Conservation (phyloP, 2,888 invertebrate species). For the Drosophila quasianomalipes region DNA sequence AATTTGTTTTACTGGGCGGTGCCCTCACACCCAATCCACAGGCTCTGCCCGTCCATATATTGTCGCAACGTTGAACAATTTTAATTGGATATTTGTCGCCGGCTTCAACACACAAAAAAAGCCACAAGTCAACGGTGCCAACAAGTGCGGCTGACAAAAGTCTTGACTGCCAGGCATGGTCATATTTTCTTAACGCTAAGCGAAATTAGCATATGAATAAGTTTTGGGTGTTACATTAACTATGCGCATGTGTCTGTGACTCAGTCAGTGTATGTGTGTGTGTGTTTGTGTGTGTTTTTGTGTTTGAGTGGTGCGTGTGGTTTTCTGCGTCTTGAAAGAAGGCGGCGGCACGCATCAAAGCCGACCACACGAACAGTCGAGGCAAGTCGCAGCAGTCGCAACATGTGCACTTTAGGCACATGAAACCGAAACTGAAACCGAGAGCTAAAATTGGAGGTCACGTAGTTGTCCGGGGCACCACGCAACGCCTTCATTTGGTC, state of each 20-base stretch:
- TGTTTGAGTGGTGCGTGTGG: constrained; percentile 50
- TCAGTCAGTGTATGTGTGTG: constrained; percentile 23
- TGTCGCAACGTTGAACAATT: constrained; percentile 68
- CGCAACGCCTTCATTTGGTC: constrained; percentile 67
- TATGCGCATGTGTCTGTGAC: constrained; percentile 3
- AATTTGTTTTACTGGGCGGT: constrained; percentile 8
- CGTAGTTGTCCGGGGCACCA: constrained; percentile 67
- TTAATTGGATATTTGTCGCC: constrained; percentile 74
- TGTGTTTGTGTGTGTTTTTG: constrained; percentile 20
- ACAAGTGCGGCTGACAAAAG: constrained; percentile 52
- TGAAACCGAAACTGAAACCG: constrained; percentile 66
- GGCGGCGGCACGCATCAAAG: constrained; percentile 72
- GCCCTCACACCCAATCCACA: neutral
- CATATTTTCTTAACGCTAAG: constrained; percentile 63
- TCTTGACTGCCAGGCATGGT: constrained; percentile 18
- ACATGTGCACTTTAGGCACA: constrained; percentile 72
- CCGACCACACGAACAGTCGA: constrained; percentile 62
- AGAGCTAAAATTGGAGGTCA: constrained; percentile 77
- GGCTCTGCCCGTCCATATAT: constrained; percentile 35
- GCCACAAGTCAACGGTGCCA: constrained; percentile 44
- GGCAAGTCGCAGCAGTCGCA: constrained; percentile 38
- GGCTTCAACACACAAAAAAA: constrained; percentile 35
- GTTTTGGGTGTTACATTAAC: constrained; percentile 50
- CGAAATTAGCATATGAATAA: constrained; percentile 77
- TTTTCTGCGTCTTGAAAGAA: constrained; percentile 51